Conservation (phyloP, 2,888 invertebrate genomes). For the Dinocampus coccinellae region DNA sequence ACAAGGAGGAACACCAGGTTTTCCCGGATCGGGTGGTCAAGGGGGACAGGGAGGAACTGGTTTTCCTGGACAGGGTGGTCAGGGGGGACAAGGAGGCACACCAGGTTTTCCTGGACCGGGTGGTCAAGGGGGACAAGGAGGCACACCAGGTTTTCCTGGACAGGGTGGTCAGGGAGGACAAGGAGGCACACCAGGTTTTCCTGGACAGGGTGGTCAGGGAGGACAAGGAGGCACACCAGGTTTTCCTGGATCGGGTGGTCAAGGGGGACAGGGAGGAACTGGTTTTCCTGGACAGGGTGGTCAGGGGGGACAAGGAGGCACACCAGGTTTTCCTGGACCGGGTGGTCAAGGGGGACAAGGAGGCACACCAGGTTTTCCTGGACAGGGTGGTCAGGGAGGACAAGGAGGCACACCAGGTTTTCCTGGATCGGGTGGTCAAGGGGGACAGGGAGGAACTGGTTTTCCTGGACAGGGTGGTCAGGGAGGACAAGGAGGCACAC, state of each 20-base stretch:
- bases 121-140: too few species aligned
- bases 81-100: constrained; percentile 24
- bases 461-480: constrained; percentile 34
- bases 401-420: neutral
- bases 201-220: too few species aligned
- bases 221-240: constrained; percentile 27
- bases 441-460: too few species aligned
- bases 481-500: constrained; percentile 34
- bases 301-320: neutral
- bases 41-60: too few species aligned
- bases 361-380: too few species aligned
- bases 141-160: constrained; percentile 27
- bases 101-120: neutral
- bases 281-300: constrained; percentile 9
- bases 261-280: too few species aligned
- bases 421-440: neutral
- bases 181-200: too few species aligned
- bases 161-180: neutral
- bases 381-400: neutral
- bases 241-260: constrained; percentile 34
- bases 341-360: neutral
- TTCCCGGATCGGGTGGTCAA: constrained; percentile 1
- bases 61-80: constrained; percentile 37
- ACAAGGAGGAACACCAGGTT: constrained; percentile 11
- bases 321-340: constrained; percentile 5